Base-by-base conservation (phyloP, 1,140 invertebrate species). In the Tigriopus japonicus region DNA sequence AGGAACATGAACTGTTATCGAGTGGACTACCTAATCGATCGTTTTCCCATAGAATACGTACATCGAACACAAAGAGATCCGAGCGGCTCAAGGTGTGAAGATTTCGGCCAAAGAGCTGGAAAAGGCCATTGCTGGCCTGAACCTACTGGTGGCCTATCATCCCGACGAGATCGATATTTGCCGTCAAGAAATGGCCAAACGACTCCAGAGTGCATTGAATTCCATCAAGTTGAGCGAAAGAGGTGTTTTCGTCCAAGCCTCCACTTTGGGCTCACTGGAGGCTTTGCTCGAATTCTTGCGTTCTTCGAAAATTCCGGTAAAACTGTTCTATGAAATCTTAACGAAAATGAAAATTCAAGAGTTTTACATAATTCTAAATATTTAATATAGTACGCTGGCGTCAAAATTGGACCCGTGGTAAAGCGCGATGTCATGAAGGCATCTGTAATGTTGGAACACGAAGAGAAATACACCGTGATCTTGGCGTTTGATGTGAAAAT, bases 401-500 rank as follows among this genome's bases (percentile, higher is more conserved):
- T 99, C 67, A 87, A 94, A 65, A 98, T 99, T 74, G 96, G 96
- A 12, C 95, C 96, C 19, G 95, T 99, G 28, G 95, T 98, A 52
- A 98, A 96, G 71, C 91, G 90, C 68, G 96, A 99, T 73, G 92
- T 99, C 1, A 98, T 98, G 88, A 97, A 93, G 73, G 94, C 94
- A 1, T 97, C 94, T 6, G 89, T 89, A 59, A 99, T 99, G 96
- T 72, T 98, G 74, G 94, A 98, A 72, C 92, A 97, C 72, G 92
- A 97, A 68, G 82, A 83, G 52, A 92, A 97, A 84, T 93, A 75
- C 74, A 94, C 96, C 23, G 89, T 90, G 28, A 98, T 99, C 71
- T 78, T 99, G 62, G 96, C 96, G 0, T 99, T 99, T 72, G 95
- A 99, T 75, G 95, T 99, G 0, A 96, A 95, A 75, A 83, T 99